phyloP scores from a whole-genome alignment of 1,140 invertebrate genomes.

The Plectrocnemia conspersa region DNA sequence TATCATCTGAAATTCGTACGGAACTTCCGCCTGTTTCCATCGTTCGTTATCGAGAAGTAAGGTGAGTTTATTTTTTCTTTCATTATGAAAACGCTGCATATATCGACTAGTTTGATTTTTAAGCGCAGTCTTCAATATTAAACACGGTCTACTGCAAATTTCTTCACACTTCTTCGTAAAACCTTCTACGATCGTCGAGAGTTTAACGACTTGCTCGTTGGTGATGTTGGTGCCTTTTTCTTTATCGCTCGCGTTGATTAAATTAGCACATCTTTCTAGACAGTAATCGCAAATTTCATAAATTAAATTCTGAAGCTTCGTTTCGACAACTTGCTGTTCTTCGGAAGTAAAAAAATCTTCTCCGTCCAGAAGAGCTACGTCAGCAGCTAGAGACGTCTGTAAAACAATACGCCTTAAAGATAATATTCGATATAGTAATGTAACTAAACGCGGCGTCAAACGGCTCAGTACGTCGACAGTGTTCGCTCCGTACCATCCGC shows the following conservation, averaged over 20 bases:
- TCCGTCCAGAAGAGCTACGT: conserved; percentile 52
- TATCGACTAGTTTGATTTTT: conserved; percentile 87
- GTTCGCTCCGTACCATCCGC: conserved; percentile 57
- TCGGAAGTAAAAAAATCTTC: conserved; percentile 67
- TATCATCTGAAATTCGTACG: conserved; percentile 77
- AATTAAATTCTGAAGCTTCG: conserved; percentile 71
- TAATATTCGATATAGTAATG: conserved; percentile 17
- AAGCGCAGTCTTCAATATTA: conserved; percentile 74
- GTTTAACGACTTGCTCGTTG: conserved; percentile 70
- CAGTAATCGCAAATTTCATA: conserved; percentile 83
- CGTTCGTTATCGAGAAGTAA: conserved; percentile 83
- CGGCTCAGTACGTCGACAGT: conserved; percentile 48
- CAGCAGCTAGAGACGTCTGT: conserved; percentile 38
- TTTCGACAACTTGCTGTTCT: conserved; percentile 63
- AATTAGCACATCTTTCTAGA: conserved; percentile 82
- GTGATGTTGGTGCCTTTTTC: conserved; percentile 63
- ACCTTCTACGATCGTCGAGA: conserved; percentile 73
- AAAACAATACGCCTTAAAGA: conserved; percentile 24
- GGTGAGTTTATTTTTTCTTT: conserved; percentile 79
- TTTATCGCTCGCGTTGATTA: conserved; percentile 70
- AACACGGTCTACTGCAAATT: conserved; percentile 74
- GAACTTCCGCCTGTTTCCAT: conserved; percentile 92
- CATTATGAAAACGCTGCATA: conserved; percentile 85
- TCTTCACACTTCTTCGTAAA: conserved; percentile 73
- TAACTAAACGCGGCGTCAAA: conserved; percentile 29